Conservation (phyloP, 2,113 vertebrate species). For the Tympanuchus pallidicinctus region DNA sequence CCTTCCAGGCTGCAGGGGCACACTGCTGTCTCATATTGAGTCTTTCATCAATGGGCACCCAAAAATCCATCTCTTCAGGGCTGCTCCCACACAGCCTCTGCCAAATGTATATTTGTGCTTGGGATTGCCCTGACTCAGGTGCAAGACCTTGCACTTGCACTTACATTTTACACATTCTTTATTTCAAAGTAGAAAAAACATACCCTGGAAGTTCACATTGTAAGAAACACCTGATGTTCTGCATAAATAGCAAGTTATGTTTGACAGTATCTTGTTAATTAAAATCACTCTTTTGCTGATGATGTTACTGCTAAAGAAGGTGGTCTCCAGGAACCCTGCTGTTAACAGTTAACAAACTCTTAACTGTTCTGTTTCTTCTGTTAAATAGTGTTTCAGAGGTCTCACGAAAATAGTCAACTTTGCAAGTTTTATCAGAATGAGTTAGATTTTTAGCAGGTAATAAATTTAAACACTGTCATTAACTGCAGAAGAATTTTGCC, state of each 20-base stretch:
- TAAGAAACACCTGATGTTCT: not conserved
- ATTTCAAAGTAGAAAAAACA: not conserved
- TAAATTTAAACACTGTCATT: not conserved
- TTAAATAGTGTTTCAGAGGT: not conserved
- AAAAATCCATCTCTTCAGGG: too few relatives aligned
- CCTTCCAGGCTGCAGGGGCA: too few relatives aligned
- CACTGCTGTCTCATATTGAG: too few relatives aligned
- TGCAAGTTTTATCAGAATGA: not conserved
- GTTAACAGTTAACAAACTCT: conserved; percentile 12
- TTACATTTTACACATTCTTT: not conserved
- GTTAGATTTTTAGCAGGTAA: not conserved
- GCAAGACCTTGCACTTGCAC: too few relatives aligned
- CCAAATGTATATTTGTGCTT: too few relatives aligned
- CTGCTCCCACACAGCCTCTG: too few relatives aligned
- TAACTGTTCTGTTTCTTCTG: not conserved
- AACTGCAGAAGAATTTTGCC: not conserved
- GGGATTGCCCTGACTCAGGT: too few relatives aligned
- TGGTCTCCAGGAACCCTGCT: not conserved
- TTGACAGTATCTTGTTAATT: conserved; percentile 35
- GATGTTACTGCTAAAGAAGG: conserved; percentile 29
- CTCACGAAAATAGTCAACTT: not conserved
- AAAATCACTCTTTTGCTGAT: conserved; percentile 30
- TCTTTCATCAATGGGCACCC: too few relatives aligned
- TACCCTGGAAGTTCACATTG: not conserved
- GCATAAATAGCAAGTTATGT: not conserved